Evolutionary conservation across 1,140 invertebrate species (phyloP).

Genomic region (Papilio aristodemus): DNA sequence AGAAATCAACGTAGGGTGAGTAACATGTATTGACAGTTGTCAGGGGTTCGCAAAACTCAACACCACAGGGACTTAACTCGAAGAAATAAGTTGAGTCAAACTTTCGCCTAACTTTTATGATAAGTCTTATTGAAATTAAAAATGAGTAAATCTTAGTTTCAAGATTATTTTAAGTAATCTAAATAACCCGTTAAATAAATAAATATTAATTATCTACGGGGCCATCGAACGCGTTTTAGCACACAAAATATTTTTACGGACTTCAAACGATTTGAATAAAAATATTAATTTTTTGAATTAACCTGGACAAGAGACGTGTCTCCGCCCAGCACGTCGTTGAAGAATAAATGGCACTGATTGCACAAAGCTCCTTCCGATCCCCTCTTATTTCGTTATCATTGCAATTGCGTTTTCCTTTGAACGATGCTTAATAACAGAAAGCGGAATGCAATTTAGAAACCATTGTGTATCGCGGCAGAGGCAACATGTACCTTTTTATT

Average conservation of each 20-base stretch:
- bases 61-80: background rate
- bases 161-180: too few species aligned
- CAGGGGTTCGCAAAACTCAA: conserved; percentile 52
- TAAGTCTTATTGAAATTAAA: background rate
- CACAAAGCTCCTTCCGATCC: conserved; percentile 62
- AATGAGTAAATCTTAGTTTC: background rate
- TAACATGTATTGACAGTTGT: conserved; percentile 69
- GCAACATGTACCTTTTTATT: conserved; percentile 35
- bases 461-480: conserved; percentile 39
- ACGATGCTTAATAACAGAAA: conserved; percentile 61
- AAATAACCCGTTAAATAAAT: too few species aligned
- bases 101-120: background rate
- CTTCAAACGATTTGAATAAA: background rate
- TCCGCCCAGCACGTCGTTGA: conserved; percentile 40
- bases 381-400: conserved; percentile 62
- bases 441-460: conserved; percentile 40
- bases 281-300: conserved; percentile 46
- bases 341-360: conserved; percentile 68
- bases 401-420: conserved; percentile 60
- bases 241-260: conserved; percentile 15
- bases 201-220: too few species aligned
- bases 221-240: too few species aligned
- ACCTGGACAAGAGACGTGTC: conserved; percentile 40
- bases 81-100: background rate
- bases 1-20: conserved; percentile 58